Conservation (phyloP, 2,888 invertebrate species). For the Plebejus anna region DNA sequence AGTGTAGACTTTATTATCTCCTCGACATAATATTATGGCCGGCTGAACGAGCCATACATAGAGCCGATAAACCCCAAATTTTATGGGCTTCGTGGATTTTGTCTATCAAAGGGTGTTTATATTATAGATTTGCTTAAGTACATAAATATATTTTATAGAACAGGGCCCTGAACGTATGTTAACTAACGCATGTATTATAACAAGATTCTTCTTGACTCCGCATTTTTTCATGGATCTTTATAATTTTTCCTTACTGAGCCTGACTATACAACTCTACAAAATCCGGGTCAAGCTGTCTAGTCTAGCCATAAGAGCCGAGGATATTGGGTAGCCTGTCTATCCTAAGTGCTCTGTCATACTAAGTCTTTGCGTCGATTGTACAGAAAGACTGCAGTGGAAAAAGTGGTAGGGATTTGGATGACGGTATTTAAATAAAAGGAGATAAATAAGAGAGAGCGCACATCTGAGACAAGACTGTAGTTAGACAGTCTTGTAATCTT, state of each 20-base stretch:
- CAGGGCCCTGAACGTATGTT: neutral
- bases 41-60: neutral
- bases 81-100: conserved; percentile 19
- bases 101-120: conserved; percentile 17
- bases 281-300: neutral
- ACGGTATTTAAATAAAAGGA: neutral
- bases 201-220: neutral
- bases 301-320: neutral
- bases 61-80: conserved; percentile 22
- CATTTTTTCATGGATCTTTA: neutral
- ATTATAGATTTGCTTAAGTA: neutral
- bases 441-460: too few species aligned
- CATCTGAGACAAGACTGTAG: too few species aligned
- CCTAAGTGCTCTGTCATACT: neutral
- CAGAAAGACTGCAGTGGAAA: neutral
- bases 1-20: neutral
- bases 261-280: neutral
- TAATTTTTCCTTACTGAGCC: neutral
- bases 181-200: neutral
- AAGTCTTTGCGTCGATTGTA: neutral
- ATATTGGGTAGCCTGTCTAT: neutral
- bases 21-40: neutral
- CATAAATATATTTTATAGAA: neutral
- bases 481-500: too few species aligned
- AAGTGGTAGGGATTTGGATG: neutral